Evolutionary conservation across 2,797 vertebrate species (phyloP).

Genomic region (Hylomyscus alleni): DNA sequence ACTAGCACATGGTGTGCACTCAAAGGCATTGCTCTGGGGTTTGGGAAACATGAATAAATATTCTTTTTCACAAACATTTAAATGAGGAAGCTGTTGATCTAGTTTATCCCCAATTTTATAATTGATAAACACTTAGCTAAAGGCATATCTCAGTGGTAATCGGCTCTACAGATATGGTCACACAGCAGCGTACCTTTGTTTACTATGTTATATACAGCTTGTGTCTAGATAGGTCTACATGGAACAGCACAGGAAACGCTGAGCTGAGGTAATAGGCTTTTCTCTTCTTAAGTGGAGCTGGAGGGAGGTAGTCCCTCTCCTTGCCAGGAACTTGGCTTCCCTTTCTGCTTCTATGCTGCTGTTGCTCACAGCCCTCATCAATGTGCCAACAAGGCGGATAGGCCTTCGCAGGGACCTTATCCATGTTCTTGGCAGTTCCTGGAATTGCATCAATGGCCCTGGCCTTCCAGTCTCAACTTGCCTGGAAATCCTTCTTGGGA

Average conservation of each 20-base stretch:
- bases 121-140: constrained; percentile 6
- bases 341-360: not conserved
- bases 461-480: not conserved
- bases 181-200: not conserved
- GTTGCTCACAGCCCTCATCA: not conserved
- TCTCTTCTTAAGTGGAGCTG: not conserved
- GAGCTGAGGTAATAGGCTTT: not conserved
- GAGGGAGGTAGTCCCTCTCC: not conserved
- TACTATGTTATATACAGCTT: not conserved
- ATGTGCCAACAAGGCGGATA: not conserved
- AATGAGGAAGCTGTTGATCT: not conserved
- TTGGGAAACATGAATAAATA: constrained; percentile 27
- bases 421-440: not conserved
- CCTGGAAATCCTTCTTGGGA: constrained; percentile 28
- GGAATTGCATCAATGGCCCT: not conserved
- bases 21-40: not conserved
- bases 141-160: not conserved
- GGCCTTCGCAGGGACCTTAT: not conserved
- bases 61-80: constrained; percentile 29
- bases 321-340: not conserved
- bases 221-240: not conserved
- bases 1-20: not conserved
- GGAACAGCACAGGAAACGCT: not conserved
- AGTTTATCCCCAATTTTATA: constrained; percentile 25
- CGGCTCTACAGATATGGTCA: not conserved